Evolutionary conservation across 2,113 vertebrate genomes (phyloP).

Genomic region (Chloropsis hardwickii): DNA sequence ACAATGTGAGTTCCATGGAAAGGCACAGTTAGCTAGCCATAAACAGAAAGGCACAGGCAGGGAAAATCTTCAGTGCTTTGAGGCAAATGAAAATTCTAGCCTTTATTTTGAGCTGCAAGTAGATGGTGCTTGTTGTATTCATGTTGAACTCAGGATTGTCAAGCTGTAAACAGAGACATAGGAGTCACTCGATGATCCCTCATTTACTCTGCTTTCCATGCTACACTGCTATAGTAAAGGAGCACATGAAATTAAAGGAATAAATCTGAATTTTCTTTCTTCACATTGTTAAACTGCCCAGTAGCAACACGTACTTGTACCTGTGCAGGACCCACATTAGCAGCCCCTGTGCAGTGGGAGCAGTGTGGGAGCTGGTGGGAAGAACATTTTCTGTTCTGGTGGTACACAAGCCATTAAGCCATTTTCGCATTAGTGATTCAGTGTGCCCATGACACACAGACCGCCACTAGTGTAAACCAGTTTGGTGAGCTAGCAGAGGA

Average conservation of each 20-base stretch:
- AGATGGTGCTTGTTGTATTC: background rate
- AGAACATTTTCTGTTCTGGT: fast-evolving
- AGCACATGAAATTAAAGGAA: background rate
- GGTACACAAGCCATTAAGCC: background rate
- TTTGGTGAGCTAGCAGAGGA: conserved; percentile 9
- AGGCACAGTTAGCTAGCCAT: background rate
- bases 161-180: background rate
- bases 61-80: background rate
- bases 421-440: background rate
- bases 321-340: too few relatives aligned
- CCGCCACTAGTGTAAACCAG: background rate
- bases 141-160: background rate
- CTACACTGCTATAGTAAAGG: background rate
- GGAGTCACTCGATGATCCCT: background rate
- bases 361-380: background rate
- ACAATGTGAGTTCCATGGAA: conserved; percentile 20
- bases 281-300: background rate
- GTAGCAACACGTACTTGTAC: background rate
- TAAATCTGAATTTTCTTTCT: background rate
- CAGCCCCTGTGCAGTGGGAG: background rate
- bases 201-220: background rate
- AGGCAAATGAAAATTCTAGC: background rate
- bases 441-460: background rate
- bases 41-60: background rate
- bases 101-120: background rate